These are phyloP conservation scores for Brachypodius melanocephalos DNA, from an alignment of 2,113 vertebrate species.

Conservation along the genomic window DNA sequence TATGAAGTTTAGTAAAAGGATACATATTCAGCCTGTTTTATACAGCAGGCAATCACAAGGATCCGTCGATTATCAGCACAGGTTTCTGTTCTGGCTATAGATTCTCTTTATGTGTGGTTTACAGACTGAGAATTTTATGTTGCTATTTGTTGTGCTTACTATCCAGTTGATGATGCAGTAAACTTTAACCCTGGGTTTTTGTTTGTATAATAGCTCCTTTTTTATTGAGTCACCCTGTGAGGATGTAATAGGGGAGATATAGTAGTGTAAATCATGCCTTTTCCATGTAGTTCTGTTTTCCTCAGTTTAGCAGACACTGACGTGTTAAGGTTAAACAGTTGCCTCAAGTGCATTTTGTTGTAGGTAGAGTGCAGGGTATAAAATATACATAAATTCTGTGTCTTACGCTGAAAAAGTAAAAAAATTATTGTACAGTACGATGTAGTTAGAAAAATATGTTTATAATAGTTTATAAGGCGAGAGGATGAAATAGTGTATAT, in stretches of 20 bases:
- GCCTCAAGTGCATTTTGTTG: background rate
- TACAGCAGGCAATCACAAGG: background rate
- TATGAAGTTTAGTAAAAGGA: background rate
- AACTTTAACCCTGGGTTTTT: background rate
- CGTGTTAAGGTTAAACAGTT: background rate
- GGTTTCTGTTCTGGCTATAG: background rate
- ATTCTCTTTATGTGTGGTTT: background rate
- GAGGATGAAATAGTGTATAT: background rate
- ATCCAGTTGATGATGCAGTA: background rate
- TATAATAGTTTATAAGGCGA: background rate
- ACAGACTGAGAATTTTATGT: background rate
- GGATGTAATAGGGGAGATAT: background rate
- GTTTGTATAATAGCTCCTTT: background rate
- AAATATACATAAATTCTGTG: accelerated
- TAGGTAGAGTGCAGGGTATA: background rate
- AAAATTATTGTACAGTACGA: background rate
- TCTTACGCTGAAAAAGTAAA: background rate
- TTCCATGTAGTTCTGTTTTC: background rate
- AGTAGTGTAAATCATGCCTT: background rate
- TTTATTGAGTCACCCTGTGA: background rate
- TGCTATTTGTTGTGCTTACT: background rate
- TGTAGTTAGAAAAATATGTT: background rate
- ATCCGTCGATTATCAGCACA: background rate
- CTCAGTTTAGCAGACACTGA: background rate
- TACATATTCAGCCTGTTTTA: background rate